Conservation (phyloP, 1,140 invertebrate genomes). For the Venturia canescens region DNA sequence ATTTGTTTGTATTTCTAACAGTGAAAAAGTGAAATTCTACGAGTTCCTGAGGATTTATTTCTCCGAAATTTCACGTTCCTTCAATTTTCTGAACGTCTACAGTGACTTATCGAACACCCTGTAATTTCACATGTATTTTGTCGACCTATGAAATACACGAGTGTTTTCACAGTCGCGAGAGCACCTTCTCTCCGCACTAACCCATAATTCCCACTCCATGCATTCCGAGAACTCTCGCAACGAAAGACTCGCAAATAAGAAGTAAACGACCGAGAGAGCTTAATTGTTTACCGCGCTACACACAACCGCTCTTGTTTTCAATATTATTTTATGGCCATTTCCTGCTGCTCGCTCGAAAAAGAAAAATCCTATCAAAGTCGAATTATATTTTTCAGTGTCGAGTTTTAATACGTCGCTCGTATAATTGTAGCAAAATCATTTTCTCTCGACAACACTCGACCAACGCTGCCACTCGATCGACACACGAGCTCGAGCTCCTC, state of each 20-base stretch:
- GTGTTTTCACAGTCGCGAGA: constrained; percentile 6
- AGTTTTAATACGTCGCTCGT: not conserved
- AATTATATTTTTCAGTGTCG: not conserved
- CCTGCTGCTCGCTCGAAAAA: not conserved
- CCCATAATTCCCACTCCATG: not conserved
- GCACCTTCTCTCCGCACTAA: not conserved
- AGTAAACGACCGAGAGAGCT: not conserved
- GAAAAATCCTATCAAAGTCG: not conserved
- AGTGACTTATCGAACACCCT: not conserved
- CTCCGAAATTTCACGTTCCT: not conserved
- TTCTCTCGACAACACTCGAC: constrained; percentile 2
- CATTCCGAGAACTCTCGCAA: constrained; percentile 9
- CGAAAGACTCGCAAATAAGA: not conserved
- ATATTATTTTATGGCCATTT: not conserved
- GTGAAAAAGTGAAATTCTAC: no score
- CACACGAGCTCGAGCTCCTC: no score
- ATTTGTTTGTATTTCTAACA: no score
- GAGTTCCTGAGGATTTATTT: not conserved
- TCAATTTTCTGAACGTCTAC: no score
- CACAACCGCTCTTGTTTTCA: not conserved
- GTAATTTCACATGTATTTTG: not conserved
- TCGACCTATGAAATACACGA: not conserved
- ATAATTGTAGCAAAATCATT: not conserved
- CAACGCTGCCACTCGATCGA: no score
- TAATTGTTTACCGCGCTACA: not conserved